Percentiles rank a stretch among this genome's conserved stretches.
These are phyloP conservation scores for Chironomus riparius DNA, from an alignment of 2,888 invertebrate genomes.

Conservation along the genomic window DNA sequence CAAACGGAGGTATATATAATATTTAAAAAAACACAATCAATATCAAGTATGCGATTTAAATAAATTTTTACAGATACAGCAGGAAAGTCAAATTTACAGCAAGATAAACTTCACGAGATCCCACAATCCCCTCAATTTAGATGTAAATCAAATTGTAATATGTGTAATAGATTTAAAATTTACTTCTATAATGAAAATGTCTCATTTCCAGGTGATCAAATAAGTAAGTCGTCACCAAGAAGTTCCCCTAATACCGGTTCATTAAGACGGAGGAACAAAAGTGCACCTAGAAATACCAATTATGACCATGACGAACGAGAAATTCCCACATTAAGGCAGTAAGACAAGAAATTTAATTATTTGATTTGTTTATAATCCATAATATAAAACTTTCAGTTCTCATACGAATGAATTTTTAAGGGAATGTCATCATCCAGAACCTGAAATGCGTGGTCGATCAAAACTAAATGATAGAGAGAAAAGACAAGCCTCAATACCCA, in stretches of 20 bases:
- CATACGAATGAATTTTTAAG: slow-evolving; percentile 74
- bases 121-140: slow-evolving; percentile 38
- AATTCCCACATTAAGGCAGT: slow-evolving; percentile 78
- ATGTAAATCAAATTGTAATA: neutral
- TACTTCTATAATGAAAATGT: neutral
- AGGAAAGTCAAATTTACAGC: neutral
- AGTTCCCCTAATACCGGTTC: slow-evolving; percentile 50
- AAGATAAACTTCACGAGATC: slow-evolving; percentile 35
- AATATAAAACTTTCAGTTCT: slow-evolving; percentile 48
- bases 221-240: slow-evolving; percentile 28
- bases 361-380: neutral
- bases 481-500: slow-evolving; percentile 81
- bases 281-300: slow-evolving; percentile 60
- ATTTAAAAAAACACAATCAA: no score
- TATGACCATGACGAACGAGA: slow-evolving; percentile 82
- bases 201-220: neutral
- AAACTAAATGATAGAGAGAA: slow-evolving; percentile 67
- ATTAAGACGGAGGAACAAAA: slow-evolving; percentile 55
- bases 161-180: neutral
- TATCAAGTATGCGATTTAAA: no score
- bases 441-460: slow-evolving; percentile 43
- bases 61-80: neutral
- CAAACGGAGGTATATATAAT: slow-evolving; percentile 31
- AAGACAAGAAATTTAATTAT: slow-evolving; percentile 37
- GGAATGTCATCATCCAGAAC: slow-evolving; percentile 52